These are phyloP conservation scores for Drosophila rufa DNA, from an alignment of 1,140 invertebrate genomes.

Conservation along the genomic window DNA sequence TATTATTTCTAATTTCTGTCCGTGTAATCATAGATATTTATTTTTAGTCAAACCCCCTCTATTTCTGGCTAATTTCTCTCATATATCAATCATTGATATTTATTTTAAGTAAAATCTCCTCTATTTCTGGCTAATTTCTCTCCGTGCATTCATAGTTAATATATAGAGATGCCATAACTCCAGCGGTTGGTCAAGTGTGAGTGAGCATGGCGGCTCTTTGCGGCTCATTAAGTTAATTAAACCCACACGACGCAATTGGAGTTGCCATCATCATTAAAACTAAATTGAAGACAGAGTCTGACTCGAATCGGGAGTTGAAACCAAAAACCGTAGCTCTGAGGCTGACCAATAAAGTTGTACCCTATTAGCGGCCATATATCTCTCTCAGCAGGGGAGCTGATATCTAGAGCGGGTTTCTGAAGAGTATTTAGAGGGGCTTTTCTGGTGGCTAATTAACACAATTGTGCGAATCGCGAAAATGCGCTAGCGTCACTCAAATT, in stretches of 20 bases:
- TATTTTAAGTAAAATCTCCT: not conserved
- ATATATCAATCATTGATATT: too few relatives aligned
- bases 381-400: constrained; percentile 15
- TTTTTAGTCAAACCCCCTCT: not conserved
- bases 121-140: not conserved
- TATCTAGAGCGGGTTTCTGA: not conserved
- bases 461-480: constrained; percentile 69
- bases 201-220: constrained; percentile 49
- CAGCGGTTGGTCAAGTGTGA: constrained; percentile 23
- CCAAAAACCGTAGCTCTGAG: constrained; percentile 5
- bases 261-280: constrained; percentile 75
- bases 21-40: not conserved
- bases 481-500: constrained; percentile 63
- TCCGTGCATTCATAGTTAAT: constrained; percentile 6
- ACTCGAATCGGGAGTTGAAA: constrained; percentile 3
- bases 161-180: constrained; percentile 47
- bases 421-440: not conserved
- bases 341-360: constrained; percentile 78
- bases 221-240: constrained; percentile 81
- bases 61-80: not conserved
- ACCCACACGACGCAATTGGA: constrained; percentile 66
- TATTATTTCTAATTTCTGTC: not conserved
- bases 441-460: constrained; percentile 57
- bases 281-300: constrained; percentile 51
- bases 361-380: constrained; percentile 66